A percentile compares a stretch with the other conserved stretches of the same genome.
phyloP scores from a whole-genome alignment of 2,113 vertebrate species.

The Plestiodon gilberti region DNA sequence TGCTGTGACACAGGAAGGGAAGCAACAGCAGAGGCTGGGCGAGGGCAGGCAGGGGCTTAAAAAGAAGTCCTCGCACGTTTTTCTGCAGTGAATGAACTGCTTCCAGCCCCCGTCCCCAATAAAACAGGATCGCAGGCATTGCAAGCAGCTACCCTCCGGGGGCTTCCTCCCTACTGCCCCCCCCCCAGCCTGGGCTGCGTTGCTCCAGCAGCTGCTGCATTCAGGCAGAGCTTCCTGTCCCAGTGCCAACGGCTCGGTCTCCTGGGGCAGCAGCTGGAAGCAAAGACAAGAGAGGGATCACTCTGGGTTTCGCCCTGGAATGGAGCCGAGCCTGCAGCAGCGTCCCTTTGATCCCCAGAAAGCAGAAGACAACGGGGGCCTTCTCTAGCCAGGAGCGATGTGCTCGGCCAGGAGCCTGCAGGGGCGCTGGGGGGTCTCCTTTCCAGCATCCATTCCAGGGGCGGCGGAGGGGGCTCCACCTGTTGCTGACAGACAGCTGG shows the following conservation, averaged over 20 bases:
- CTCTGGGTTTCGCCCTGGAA: constrained; percentile 23
- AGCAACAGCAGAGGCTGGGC: constrained; percentile 49
- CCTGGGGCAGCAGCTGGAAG: constrained; percentile 61
- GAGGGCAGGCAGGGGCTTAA: constrained; percentile 57
- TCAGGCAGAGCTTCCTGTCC: constrained; percentile 65
- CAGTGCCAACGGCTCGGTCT: constrained; percentile 48
- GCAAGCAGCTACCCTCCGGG: constrained; percentile 41
- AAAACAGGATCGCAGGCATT: constrained; percentile 49
- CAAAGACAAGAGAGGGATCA: not conserved
- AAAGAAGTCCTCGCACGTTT: constrained; percentile 30
- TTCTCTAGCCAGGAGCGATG: not conserved
- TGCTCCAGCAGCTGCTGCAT: constrained; percentile 72
- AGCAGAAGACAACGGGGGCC: not conserved
- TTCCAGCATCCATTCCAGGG: not conserved
- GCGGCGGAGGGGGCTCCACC: not conserved
- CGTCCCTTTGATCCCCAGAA: constrained; percentile 25
- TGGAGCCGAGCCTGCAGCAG: constrained; percentile 3
- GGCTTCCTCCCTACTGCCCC: constrained; percentile 20
- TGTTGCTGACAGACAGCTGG: not conserved
- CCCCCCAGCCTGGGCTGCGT: not conserved
- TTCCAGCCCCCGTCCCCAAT: constrained; percentile 15
- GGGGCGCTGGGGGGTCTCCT: not conserved
- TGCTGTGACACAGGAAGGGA: constrained; percentile 55
- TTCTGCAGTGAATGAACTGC: not conserved
- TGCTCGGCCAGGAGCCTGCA: not conserved